phyloP scores from a whole-genome alignment of 2,888 invertebrate genomes.

The Drosophila ustulata region DNA sequence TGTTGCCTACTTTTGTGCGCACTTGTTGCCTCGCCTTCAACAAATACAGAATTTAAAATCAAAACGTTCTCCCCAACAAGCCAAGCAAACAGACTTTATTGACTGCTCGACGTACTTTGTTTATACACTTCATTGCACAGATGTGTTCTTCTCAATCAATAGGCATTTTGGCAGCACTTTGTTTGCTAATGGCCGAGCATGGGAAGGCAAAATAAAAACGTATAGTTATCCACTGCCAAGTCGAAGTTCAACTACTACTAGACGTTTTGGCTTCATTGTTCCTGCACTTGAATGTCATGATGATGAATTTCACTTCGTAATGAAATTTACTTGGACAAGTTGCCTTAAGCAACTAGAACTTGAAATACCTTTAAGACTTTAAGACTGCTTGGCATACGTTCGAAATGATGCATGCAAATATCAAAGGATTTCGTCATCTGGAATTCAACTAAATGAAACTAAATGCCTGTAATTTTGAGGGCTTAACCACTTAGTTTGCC shows the following conservation, averaged over 20 bases:
- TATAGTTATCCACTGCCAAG: not conserved
- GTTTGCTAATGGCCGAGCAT: not conserved
- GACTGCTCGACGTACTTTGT: not conserved
- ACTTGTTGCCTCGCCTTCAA: conserved; percentile 32
- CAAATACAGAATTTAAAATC: conserved; percentile 7
- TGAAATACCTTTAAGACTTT: not conserved
- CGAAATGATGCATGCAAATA: too few relatives aligned
- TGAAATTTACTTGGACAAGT: too few relatives aligned
- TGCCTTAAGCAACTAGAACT: too few relatives aligned
- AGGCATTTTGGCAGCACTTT: not conserved
- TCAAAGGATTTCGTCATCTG: too few relatives aligned
- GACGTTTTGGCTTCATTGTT: not conserved
- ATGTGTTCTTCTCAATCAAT: not conserved
- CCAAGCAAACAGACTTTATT: conserved; percentile 5
- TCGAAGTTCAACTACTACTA: not conserved
- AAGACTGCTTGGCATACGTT: not conserved
- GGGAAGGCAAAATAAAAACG: not conserved
- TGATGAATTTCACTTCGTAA: too few relatives aligned
- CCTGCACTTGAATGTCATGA: too few relatives aligned
- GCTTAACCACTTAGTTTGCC: conserved; percentile 10
- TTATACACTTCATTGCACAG: conserved; percentile 1
- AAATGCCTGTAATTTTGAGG: not conserved
- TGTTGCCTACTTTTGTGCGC: conserved; percentile 40
- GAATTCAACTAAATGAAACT: not conserved
- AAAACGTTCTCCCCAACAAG: not conserved